Conservation (phyloP, 1,140 invertebrate species). For the Bombus confusus region DNA sequence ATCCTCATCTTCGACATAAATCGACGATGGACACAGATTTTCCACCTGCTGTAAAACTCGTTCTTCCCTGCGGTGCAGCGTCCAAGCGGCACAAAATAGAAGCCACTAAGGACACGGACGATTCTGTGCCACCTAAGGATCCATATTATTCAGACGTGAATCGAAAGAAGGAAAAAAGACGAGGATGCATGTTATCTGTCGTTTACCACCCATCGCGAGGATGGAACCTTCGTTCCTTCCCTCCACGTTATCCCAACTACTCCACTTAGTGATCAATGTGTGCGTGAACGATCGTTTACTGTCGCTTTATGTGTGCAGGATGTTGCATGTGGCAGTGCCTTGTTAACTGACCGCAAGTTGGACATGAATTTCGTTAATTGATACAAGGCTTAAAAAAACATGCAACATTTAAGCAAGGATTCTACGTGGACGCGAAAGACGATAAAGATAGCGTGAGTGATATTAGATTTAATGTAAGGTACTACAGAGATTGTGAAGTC, state of each 20-base stretch:
- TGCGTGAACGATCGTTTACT: neutral
- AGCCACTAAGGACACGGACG: too few relatives aligned
- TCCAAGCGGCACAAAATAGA: neutral
- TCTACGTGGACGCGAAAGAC: too few relatives aligned
- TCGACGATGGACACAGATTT: neutral
- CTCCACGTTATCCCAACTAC: neutral
- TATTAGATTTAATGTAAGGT: too few relatives aligned
- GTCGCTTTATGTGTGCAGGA: neutral
- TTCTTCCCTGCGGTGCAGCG: neutral
- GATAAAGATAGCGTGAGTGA: too few relatives aligned
- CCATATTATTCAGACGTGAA: neutral
- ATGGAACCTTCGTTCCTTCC: constrained; percentile 6
- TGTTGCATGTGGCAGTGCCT: too few relatives aligned
- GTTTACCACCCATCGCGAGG: constrained; percentile 27
- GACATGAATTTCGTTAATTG: neutral
- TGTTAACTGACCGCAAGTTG: neutral
- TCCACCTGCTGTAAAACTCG: neutral
- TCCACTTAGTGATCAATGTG: neutral
- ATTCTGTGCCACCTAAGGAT: neutral
- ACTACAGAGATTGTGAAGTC: too few relatives aligned
- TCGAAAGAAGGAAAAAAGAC: neutral
- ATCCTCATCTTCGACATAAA: neutral
- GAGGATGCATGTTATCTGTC: constrained; percentile 29
- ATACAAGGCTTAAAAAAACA: neutral
- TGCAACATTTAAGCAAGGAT: too few relatives aligned